Conservation (phyloP, 2,797 vertebrate species). For the Caiman crocodilus region DNA sequence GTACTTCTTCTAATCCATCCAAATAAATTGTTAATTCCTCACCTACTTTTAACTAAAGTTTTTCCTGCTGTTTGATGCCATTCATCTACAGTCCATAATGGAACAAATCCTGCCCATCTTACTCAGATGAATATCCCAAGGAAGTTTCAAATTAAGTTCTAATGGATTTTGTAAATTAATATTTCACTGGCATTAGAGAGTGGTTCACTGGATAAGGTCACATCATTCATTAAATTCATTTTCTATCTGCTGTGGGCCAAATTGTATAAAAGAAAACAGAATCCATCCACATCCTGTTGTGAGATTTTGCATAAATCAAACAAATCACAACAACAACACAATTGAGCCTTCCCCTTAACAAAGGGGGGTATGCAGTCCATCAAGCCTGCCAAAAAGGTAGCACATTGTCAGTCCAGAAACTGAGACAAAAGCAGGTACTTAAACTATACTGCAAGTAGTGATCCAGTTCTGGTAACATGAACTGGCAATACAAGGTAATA, state of each 20-base stretch:
- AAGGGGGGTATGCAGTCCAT: constrained; percentile 30
- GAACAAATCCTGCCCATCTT: neutral
- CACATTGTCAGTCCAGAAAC: constrained; percentile 7
- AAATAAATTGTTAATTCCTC: constrained; percentile 23
- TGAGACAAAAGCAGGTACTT: neutral
- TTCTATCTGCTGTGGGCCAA: constrained; percentile 58
- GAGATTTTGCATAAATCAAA: constrained; percentile 56
- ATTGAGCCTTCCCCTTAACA: constrained; percentile 22
- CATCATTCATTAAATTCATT: constrained; percentile 64
- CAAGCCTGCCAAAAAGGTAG: constrained; percentile 28
- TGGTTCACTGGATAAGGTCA: constrained; percentile 53
- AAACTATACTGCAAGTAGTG: constrained; percentile 28
- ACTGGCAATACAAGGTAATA: neutral
- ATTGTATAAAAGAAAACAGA: constrained; percentile 66
- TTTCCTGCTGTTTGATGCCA: constrained; percentile 10
- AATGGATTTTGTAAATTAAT: constrained; percentile 45
- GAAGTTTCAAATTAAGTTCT: constrained; percentile 19
- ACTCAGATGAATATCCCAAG: constrained; percentile 4
- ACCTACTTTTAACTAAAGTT: constrained; percentile 13
- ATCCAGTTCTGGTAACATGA: neutral
- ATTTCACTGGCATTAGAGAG: constrained; percentile 44
- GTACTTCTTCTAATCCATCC: constrained; percentile 29
- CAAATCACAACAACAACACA: neutral
- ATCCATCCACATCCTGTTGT: constrained; percentile 56
- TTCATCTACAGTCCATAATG: neutral